Evolutionary conservation across 1,140 invertebrate species (phyloP).

Genomic region (Lepidurus couesii): DNA sequence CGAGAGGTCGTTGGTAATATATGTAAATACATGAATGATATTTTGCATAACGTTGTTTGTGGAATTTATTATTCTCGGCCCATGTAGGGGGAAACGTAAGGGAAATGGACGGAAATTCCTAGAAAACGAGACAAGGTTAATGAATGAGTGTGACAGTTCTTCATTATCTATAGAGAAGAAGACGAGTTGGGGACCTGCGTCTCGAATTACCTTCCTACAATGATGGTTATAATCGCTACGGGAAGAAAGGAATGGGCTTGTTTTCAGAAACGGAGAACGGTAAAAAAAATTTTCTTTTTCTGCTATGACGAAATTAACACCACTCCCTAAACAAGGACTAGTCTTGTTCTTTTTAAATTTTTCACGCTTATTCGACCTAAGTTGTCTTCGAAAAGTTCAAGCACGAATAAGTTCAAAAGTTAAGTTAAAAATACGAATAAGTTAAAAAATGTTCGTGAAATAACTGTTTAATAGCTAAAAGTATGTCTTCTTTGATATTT

Average conservation of each 20-base stretch:
- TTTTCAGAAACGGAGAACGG: not conserved
- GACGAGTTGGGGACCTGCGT: constrained; percentile 7
- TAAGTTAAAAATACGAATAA: not conserved
- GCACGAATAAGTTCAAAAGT: not conserved
- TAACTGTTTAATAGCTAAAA: not conserved
- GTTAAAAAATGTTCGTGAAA: not conserved
- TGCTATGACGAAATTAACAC: not conserved
- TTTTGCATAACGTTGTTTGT: constrained; percentile 5
- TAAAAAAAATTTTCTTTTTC: not conserved
- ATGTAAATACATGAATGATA: constrained; percentile 16
- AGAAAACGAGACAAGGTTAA: not conserved
- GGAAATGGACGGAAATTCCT: not conserved
- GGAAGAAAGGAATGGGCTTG: not conserved
- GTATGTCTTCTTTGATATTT: not conserved
- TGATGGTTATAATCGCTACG: not conserved
- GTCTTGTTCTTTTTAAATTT: not conserved
- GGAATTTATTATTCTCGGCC: not conserved
- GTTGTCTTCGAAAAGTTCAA: too few species aligned
- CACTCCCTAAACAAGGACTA: not conserved
- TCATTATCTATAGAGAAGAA: constrained; percentile 14
- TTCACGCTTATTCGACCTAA: not conserved
- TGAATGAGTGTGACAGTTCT: constrained; percentile 6
- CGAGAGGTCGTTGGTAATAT: not conserved
- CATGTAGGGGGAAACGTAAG: not conserved
- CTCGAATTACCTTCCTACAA: not conserved